Evolutionary conservation across 1,140 invertebrate species (phyloP).

Genomic region (Polypedilum pembai): DNA sequence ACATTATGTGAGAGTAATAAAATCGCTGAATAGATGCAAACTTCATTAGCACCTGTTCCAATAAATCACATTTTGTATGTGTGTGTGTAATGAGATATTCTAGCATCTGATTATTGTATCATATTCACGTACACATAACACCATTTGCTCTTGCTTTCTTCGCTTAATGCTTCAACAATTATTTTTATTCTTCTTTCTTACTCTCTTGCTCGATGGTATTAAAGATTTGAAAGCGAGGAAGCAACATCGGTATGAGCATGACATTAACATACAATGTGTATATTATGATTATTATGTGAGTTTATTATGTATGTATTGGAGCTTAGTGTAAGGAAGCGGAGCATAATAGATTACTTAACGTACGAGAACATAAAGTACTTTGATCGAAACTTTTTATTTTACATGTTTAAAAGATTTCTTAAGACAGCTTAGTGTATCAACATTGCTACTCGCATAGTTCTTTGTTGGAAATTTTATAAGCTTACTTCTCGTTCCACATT

Average conservation of each 20-base stretch:
- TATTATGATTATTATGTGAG: background rate
- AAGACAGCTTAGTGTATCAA: background rate
- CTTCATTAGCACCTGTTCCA: conserved; percentile 16
- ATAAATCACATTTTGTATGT: background rate
- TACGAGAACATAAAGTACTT: background rate
- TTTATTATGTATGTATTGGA: background rate
- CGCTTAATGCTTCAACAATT: background rate
- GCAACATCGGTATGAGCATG: background rate
- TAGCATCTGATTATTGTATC: background rate
- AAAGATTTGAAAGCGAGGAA: background rate
- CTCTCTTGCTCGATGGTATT: background rate
- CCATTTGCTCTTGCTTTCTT: background rate
- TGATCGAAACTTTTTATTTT: background rate
- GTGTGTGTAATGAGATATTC: background rate
- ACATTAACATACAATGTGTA: conserved; percentile 19
- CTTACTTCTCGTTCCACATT: no score
- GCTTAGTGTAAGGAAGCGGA: background rate
- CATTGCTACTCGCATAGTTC: background rate
- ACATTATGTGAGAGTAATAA: conserved; percentile 10
- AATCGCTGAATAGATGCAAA: conserved; percentile 17
- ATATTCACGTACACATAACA: background rate
- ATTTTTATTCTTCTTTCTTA: background rate
- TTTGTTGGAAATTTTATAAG: no score
- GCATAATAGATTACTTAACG: background rate
- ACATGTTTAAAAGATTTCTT: conserved; percentile 3